These are phyloP conservation scores for Carposina sasakii DNA, from an alignment of 1,140 invertebrate genomes.

Conservation along the genomic window DNA sequence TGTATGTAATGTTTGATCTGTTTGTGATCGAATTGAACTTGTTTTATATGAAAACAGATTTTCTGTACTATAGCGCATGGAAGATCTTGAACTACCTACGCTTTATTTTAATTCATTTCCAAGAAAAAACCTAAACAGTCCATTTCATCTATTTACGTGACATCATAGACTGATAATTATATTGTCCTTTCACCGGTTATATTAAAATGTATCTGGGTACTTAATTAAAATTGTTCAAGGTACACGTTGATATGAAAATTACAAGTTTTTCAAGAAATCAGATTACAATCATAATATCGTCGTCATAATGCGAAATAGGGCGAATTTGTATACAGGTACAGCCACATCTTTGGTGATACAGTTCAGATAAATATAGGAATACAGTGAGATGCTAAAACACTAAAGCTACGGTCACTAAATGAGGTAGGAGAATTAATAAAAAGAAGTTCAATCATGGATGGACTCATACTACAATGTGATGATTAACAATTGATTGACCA, in stretches of 20 bases:
- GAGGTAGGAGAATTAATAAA: slow-evolving; percentile 64
- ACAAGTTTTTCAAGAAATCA: slow-evolving; percentile 10
- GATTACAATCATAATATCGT: background rate
- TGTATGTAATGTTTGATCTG: no score
- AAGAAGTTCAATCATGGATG: slow-evolving; percentile 51
- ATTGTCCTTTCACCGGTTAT: slow-evolving; percentile 54
- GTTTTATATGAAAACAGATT: no score
- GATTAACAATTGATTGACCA: no score
- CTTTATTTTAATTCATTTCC: no score
- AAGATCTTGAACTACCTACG: no score
- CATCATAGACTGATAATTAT: no score
- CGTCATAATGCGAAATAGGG: background rate
- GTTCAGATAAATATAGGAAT: slow-evolving; percentile 38
- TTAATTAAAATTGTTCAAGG: slow-evolving; percentile 31
- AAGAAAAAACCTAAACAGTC: no score
- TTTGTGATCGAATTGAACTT: no score
- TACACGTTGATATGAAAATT: slow-evolving; percentile 54
- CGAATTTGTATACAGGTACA: slow-evolving; percentile 28
- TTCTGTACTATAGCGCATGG: no score
- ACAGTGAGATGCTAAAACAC: slow-evolving; percentile 27
- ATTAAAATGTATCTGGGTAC: slow-evolving; percentile 15
- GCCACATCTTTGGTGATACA: slow-evolving; percentile 64
- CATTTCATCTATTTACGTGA: no score
- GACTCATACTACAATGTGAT: no score
- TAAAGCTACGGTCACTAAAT: slow-evolving; percentile 62